Percentiles rank a stretch among this genome's conserved stretches.
Conservation (phyloP, 2,113 vertebrate genomes). For the Callorhinus ursinus region DNA sequence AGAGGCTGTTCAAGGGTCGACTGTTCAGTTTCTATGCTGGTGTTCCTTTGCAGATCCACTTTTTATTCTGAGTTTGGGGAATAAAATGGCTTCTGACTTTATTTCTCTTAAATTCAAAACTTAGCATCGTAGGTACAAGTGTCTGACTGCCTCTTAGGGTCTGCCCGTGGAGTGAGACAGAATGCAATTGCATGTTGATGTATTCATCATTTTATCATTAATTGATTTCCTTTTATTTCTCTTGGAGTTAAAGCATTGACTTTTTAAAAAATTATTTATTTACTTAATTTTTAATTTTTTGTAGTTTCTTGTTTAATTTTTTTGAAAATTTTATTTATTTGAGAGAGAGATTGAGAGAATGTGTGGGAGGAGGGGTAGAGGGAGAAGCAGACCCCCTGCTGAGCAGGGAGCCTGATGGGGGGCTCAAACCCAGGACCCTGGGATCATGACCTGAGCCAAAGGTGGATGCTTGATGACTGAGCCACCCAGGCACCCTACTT, state of each 20-base stretch:
- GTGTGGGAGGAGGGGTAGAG: not conserved
- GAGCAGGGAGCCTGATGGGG: not conserved
- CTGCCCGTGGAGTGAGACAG: not conserved
- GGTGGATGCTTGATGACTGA: too few species aligned
- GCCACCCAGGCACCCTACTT: too few species aligned
- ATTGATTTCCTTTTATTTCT: not conserved
- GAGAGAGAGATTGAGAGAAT: not conserved
- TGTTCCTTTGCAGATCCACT: not conserved
- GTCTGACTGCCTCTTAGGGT: not conserved
- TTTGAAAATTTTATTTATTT: not conserved
- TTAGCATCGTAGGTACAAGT: not conserved
- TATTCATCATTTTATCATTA: not conserved
- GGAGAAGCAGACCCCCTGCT: not conserved
- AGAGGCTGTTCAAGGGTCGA: not conserved
- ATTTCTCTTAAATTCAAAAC: not conserved
- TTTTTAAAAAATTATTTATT: not conserved
- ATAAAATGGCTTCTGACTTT: not conserved
- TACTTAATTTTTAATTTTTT: too few species aligned
- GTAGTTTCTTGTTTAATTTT: not conserved
- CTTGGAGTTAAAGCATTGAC: not conserved
- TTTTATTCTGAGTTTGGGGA: not conserved
- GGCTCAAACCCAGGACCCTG: too few species aligned
- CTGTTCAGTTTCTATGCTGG: not conserved
- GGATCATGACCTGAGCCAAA: too few species aligned
- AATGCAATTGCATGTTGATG: not conserved